Evolutionary conservation across 2,797 vertebrate species (phyloP).

Genomic region (Limnodromus scolopaceus): DNA sequence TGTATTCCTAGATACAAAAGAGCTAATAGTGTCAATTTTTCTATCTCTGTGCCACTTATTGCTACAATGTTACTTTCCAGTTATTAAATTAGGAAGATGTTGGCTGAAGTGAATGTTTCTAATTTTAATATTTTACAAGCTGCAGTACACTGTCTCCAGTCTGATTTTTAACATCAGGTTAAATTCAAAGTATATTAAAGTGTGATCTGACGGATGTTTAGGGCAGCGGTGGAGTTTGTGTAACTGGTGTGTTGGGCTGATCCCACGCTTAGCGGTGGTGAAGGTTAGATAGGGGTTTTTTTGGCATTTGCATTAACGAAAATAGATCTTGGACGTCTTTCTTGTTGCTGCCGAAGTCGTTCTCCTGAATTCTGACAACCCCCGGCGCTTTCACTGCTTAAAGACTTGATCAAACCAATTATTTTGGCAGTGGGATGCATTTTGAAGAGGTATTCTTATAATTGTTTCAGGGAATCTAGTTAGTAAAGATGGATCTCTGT

Average conservation of each 20-base stretch:
- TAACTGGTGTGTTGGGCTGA: background rate
- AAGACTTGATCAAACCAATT: background rate
- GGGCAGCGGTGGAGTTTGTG: background rate
- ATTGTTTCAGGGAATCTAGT: background rate
- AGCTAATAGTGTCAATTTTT: background rate
- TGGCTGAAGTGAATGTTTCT: background rate
- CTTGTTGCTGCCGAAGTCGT: background rate
- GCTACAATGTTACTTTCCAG: background rate
- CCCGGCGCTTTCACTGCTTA: background rate
- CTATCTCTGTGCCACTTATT: background rate
- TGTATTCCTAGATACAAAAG: background rate
- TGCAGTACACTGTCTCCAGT: rapidly evolving
- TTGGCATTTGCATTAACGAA: background rate
- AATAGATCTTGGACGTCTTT: background rate
- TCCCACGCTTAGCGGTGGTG: background rate
- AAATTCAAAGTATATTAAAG: background rate
- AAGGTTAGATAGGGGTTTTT: background rate
- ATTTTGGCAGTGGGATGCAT: background rate
- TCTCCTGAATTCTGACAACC: background rate
- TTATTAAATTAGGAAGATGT: background rate
- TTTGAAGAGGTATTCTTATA: background rate
- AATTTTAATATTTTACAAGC: background rate
- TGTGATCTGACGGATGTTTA: rapidly evolving
- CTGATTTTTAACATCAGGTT: background rate
- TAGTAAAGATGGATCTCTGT: background rate